These are phyloP conservation scores for Idris sp. DNA, from an alignment of 1,140 invertebrate genomes.

Conservation along the genomic window DNA sequence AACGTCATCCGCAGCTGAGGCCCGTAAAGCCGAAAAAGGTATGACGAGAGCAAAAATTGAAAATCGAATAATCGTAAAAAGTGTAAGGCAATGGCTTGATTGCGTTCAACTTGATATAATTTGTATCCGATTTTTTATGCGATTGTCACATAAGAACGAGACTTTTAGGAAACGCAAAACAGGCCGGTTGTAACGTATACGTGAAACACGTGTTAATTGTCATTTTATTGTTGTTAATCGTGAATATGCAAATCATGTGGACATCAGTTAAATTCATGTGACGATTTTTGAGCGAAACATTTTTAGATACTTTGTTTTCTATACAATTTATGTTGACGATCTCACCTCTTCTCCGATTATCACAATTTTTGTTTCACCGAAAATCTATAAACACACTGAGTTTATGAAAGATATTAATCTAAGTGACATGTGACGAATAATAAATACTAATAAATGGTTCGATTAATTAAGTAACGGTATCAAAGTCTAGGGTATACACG, in stretches of 20 bases:
- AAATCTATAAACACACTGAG: too few species aligned
- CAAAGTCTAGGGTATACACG: conserved; percentile 12
- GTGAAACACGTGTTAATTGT: conserved; percentile 71
- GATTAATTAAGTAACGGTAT: conserved; percentile 1
- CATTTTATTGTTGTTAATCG: conserved; percentile 74
- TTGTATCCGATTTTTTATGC: conserved; percentile 55
- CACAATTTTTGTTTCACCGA: too few species aligned
- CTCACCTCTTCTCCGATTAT: too few species aligned
- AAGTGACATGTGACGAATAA: neutral
- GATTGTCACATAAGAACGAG: conserved; percentile 48
- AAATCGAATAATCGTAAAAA: conserved; percentile 57
- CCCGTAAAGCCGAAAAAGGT: conserved; percentile 28
- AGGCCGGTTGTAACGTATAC: conserved; percentile 64
- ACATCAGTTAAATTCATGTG: conserved; percentile 33
- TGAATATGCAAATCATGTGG: conserved; percentile 69
- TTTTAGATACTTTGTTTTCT: conserved; percentile 11
- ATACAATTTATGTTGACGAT: conserved; percentile 14
- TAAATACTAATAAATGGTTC: neutral
- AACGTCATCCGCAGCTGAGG: too few species aligned
- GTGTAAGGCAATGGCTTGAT: conserved; percentile 57
- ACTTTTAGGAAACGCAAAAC: conserved; percentile 47
- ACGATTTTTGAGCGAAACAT: conserved; percentile 18
- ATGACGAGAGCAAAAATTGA: conserved; percentile 23
- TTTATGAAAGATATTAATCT: too few species aligned
- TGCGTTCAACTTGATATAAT: conserved; percentile 62